Evolutionary conservation across 2,113 vertebrate genomes (phyloP).

Genomic region (Dendropsophus ebraccatus): DNA sequence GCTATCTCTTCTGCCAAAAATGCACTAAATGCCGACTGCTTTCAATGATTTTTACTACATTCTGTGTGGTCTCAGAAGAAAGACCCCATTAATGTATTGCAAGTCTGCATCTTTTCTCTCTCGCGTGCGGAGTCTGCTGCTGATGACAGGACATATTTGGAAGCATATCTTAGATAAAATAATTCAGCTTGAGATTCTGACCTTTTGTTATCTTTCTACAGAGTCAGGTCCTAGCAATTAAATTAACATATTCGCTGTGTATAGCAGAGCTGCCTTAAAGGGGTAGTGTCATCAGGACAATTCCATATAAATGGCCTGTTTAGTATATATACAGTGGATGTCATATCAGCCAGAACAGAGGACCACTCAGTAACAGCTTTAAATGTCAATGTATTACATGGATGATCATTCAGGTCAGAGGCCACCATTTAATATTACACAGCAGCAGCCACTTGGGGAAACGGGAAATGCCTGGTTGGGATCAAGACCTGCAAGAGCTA

Average conservation of each 20-base stretch:
- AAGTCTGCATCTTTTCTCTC: background rate
- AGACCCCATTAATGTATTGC: conserved; percentile 29
- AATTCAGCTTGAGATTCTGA: background rate
- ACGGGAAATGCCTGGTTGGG: no score
- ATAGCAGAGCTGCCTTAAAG: background rate
- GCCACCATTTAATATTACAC: no score
- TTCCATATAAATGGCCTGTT: no score
- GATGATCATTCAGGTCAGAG: no score
- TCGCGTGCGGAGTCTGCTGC: background rate
- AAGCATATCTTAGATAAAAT: background rate
- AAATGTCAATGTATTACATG: no score
- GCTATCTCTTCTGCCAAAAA: conserved; percentile 36
- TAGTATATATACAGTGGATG: no score
- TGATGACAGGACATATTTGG: background rate
- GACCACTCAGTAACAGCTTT: no score
- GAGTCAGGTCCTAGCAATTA: background rate
- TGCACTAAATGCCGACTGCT: conserved; percentile 23
- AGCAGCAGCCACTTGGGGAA: no score
- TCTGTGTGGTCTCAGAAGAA: conserved; percentile 39
- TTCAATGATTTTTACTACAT: conserved; percentile 25
- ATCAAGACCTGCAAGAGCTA: no score
- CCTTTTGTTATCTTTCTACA: background rate
- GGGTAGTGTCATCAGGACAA: no score
- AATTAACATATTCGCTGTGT: background rate
- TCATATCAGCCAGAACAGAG: no score